phyloP scores from a whole-genome alignment of 2,888 invertebrate genomes.

The Tridacna crocea region DNA sequence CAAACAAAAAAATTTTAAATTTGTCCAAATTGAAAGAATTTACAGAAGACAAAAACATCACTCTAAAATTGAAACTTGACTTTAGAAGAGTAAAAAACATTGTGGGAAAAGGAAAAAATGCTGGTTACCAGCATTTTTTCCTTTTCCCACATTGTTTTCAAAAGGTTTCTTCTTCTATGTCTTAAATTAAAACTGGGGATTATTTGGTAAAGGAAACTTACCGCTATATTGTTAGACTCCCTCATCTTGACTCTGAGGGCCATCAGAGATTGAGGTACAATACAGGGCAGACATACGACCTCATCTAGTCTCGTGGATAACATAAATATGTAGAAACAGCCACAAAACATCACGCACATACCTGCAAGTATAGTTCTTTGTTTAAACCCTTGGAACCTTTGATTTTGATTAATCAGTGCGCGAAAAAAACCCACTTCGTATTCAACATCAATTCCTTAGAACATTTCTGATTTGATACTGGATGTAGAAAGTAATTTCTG shows the following conservation, averaged over 20 bases:
- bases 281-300: conserved; percentile 34
- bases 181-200: no score
- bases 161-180: no score
- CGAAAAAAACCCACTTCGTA: not conserved
- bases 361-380: conserved; percentile 24
- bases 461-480: no score
- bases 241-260: conserved; percentile 45
- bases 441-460: not conserved
- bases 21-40: no score
- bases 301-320: conserved; percentile 45
- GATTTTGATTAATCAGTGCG: not conserved
- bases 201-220: not conserved
- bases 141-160: no score
- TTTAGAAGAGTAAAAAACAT: no score
- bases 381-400: not conserved
- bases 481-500: no score
- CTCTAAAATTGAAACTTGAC: no score
- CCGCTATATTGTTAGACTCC: conserved; percentile 41
- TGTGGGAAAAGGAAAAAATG: no score
- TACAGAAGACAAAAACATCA: no score
- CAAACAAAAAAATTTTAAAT: no score
- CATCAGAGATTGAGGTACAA: conserved; percentile 46
- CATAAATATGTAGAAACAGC: conserved; percentile 23
- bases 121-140: no score
- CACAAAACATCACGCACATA: conserved; percentile 26